A percentile compares a stretch with the other conserved stretches of the same genome.
Evolutionary conservation across 2,797 vertebrate genomes (phyloP).

Genomic region (Euphonia xanthogaster): DNA sequence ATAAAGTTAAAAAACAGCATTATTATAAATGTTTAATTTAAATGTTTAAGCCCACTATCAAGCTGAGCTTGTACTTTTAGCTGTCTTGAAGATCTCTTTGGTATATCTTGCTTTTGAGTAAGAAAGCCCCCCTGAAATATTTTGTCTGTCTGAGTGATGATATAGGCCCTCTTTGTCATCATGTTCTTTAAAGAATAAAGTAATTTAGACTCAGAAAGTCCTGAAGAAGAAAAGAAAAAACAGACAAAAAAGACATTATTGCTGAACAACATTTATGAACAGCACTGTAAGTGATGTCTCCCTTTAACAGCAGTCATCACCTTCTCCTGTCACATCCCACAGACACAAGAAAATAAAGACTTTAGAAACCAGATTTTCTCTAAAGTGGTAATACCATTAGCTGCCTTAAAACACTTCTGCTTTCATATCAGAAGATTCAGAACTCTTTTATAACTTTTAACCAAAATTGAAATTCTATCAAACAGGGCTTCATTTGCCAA

Average conservation of each 20-base stretch:
- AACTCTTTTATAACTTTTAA: background rate
- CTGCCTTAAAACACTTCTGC: background rate
- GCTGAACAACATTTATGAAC: slow-evolving; percentile 31
- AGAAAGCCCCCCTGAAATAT: background rate
- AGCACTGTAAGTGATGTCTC: slow-evolving; percentile 27
- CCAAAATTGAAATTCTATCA: background rate
- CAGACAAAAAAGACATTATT: background rate
- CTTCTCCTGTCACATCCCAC: slow-evolving; percentile 36
- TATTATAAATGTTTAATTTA: background rate
- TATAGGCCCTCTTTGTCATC: background rate
- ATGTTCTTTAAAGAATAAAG: background rate
- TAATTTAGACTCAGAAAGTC: background rate
- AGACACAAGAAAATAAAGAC: slow-evolving; percentile 37
- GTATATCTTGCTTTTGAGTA: background rate
- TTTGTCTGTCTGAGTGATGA: background rate
- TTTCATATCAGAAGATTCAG: background rate
- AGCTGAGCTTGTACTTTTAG: background rate
- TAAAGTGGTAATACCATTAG: background rate
- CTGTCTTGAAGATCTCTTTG: background rate
- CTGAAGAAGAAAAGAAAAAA: background rate
- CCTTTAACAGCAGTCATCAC: slow-evolving; percentile 20
- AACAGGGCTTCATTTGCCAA: background rate
- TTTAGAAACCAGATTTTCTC: slow-evolving; percentile 29
- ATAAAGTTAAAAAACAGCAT: background rate
- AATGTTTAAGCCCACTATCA: background rate